Conservation (phyloP, 2,888 invertebrate genomes). For the Boloria selene region DNA sequence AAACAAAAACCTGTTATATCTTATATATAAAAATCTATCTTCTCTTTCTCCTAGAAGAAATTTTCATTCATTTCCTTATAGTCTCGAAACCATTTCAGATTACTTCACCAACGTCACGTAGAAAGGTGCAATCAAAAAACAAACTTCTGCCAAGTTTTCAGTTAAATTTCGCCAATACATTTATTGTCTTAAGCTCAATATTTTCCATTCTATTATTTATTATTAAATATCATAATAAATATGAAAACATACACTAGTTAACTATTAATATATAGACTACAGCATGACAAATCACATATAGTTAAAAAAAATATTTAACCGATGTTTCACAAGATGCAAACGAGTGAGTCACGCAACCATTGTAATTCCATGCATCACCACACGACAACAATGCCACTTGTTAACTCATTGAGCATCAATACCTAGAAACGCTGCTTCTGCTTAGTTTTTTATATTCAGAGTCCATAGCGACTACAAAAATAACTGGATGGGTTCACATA, state of each 20-base stretch:
- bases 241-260: neutral
- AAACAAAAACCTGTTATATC: neutral
- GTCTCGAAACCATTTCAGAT: too few species aligned
- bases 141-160: too few species aligned
- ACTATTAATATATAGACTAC: neutral
- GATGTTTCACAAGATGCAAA: slow-evolving; percentile 28
- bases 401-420: slow-evolving; percentile 28
- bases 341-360: slow-evolving; percentile 35
- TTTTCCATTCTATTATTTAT: too few species aligned
- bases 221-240: neutral
- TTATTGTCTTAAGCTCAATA: too few species aligned
- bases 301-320: slow-evolving; percentile 24
- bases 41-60: too few species aligned
- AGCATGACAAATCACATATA: slow-evolving; percentile 11
- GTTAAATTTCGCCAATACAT: too few species aligned
- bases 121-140: too few species aligned
- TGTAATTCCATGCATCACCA: slow-evolving; percentile 39
- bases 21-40: too few species aligned
- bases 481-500: neutral
- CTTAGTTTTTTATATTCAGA: slow-evolving; percentile 30
- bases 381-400: slow-evolving; percentile 32
- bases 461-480: slow-evolving; percentile 18
- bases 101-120: too few species aligned
- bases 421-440: slow-evolving; percentile 33
- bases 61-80: too few species aligned